Evolutionary conservation across 2,888 invertebrate genomes (phyloP).

Genomic region (Autographa gamma): DNA sequence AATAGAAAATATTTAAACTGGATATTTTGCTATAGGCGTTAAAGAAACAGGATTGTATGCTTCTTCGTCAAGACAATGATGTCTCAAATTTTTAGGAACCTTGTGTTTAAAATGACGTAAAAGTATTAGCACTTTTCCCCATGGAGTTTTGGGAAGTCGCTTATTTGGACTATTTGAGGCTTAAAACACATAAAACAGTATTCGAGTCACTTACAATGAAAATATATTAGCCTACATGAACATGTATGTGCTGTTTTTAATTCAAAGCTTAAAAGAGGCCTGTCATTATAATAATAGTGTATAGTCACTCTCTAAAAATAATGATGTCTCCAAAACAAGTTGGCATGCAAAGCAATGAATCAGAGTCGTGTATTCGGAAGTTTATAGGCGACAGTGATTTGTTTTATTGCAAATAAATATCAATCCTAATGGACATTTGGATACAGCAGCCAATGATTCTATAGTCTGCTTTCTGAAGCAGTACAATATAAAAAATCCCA

Average conservation of each 20-base stretch:
- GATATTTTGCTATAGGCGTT: no score
- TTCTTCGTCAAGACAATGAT: no score
- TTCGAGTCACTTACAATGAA: no score
- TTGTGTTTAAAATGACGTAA: no score
- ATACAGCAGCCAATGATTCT: background rate
- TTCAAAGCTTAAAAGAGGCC: background rate
- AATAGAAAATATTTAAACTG: no score
- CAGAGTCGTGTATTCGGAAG: background rate
- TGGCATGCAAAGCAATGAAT: background rate
- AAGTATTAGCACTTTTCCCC: no score
- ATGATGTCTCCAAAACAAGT: background rate
- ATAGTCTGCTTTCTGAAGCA: background rate
- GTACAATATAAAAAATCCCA: no score
- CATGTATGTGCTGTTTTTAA: background rate
- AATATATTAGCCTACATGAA: background rate
- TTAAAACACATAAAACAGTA: no score
- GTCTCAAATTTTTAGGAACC: no score
- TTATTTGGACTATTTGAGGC: no score
- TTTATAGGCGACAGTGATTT: background rate
- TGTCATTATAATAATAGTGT: background rate
- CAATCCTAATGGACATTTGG: background rate
- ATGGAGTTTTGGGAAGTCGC: no score
- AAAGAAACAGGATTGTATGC: no score
- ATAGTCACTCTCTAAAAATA: background rate
- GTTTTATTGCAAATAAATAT: background rate